Evolutionary conservation across 2,113 vertebrate species (phyloP).

Genomic region (Anolis sagrei): DNA sequence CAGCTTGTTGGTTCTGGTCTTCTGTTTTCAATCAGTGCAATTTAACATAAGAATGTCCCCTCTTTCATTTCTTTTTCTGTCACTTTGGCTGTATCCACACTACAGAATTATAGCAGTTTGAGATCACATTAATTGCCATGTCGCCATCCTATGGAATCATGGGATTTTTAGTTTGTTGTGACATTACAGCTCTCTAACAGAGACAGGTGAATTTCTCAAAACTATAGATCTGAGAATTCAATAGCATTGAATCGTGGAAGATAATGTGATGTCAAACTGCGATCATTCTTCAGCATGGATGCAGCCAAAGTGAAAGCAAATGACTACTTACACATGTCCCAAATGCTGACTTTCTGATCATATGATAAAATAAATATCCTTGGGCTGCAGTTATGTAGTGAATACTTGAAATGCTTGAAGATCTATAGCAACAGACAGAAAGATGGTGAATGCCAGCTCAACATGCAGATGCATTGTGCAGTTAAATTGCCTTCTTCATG

Average conservation of each 20-base stretch:
- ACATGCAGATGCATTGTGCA: too few species aligned
- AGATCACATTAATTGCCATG: too few species aligned
- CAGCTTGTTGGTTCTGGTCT: background rate
- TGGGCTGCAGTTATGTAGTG: background rate
- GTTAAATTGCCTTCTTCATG: background rate
- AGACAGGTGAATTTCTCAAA: too few species aligned
- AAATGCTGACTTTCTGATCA: background rate
- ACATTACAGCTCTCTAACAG: too few species aligned
- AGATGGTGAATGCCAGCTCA: background rate
- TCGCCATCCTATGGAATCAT: too few species aligned
- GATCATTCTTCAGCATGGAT: too few species aligned
- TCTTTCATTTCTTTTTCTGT: constrained; percentile 23
- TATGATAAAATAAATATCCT: background rate
- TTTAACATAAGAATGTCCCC: background rate
- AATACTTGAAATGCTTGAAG: background rate
- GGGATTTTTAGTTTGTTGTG: too few species aligned
- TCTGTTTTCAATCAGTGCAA: background rate
- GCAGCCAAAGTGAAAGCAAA: background rate
- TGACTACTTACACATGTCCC: background rate
- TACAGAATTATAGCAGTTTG: too few species aligned
- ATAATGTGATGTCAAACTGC: too few species aligned
- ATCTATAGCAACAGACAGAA: background rate
- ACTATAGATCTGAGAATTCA: too few species aligned
- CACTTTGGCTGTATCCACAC: too few species aligned
- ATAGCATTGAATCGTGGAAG: too few species aligned